Percentiles rank a stretch among this genome's conserved stretches.
Evolutionary conservation across 2,888 invertebrate genomes (phyloP).

Genomic region (Ischnus inquisitorius): DNA sequence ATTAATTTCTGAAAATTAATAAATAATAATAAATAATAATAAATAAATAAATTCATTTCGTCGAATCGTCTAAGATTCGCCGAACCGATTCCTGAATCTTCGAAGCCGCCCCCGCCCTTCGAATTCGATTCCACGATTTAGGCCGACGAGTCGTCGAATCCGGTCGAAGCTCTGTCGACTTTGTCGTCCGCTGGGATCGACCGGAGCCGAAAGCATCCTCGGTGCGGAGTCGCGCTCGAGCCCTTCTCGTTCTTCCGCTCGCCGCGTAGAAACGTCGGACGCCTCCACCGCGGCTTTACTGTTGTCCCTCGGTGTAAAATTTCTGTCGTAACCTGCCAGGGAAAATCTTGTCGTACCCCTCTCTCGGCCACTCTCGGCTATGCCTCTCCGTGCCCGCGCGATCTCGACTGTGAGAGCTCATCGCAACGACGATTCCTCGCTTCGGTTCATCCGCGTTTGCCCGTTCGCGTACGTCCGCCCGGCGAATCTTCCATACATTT

Average conservation of each 20-base stretch:
- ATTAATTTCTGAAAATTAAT: too few species aligned
- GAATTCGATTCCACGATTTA: neutral
- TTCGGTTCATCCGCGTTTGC: slow-evolving; percentile 42
- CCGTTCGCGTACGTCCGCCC: slow-evolving; percentile 21
- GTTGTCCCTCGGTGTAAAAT: slow-evolving; percentile 45
- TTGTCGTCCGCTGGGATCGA: too few species aligned
- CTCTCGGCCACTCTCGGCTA: neutral
- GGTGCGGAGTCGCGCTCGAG: slow-evolving; percentile 28
- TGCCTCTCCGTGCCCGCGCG: neutral
- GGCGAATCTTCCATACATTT: slow-evolving; percentile 4
- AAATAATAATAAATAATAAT: neutral
- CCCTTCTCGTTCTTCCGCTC: slow-evolving; percentile 41
- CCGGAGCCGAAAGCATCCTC: too few species aligned
- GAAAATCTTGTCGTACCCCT: slow-evolving; percentile 44
- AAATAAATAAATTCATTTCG: neutral
- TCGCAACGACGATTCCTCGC: slow-evolving; percentile 42
- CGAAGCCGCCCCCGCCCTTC: neutral
- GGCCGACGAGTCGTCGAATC: slow-evolving; percentile 9
- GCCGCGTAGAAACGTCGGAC: slow-evolving; percentile 9
- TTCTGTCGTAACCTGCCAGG: slow-evolving; percentile 25
- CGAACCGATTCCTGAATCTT: neutral
- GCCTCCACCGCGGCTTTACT: slow-evolving; percentile 28
- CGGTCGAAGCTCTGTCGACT: slow-evolving; percentile 24
- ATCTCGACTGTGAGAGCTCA: neutral
- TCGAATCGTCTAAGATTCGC: neutral